Evolutionary conservation across 2,888 invertebrate species (phyloP).

Genomic region (Lepidochitona cinerea): DNA sequence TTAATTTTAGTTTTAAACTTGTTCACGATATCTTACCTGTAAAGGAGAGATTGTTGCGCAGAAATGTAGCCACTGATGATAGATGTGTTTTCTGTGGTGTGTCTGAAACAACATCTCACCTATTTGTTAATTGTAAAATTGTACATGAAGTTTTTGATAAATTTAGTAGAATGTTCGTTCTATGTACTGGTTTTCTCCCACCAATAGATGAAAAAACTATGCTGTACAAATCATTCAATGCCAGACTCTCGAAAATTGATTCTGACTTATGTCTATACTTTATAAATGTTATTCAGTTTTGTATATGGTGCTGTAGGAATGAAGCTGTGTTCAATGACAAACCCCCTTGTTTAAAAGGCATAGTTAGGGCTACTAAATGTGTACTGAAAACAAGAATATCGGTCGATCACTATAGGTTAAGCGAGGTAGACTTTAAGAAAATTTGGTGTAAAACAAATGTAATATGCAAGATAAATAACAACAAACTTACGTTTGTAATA

Average conservation of each 20-base stretch:
- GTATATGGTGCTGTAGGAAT: not conserved
- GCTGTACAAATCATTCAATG: not conserved
- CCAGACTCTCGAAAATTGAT: not conserved
- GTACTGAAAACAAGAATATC: not conserved
- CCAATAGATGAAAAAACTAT: not conserved
- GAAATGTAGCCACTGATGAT: not conserved
- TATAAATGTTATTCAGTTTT: not conserved
- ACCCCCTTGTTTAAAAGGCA: not conserved
- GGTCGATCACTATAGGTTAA: not conserved
- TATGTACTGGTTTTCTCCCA: not conserved
- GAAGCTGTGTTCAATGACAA: not conserved
- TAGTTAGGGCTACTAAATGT: not conserved
- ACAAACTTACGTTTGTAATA: too few relatives aligned
- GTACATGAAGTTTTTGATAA: not conserved
- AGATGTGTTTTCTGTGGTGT: not conserved
- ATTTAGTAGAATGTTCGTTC: not conserved
- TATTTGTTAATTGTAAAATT: not conserved
- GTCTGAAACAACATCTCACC: not conserved
- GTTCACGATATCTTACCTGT: not conserved
- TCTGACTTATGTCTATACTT: not conserved
- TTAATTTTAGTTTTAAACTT: not conserved
- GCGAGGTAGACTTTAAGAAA: not conserved
- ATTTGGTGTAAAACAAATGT: not conserved
- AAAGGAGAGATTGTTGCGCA: not conserved
- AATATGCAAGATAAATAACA: too few relatives aligned